Conservation (phyloP, 2,888 invertebrate genomes). For the Nymphalis c-album region DNA sequence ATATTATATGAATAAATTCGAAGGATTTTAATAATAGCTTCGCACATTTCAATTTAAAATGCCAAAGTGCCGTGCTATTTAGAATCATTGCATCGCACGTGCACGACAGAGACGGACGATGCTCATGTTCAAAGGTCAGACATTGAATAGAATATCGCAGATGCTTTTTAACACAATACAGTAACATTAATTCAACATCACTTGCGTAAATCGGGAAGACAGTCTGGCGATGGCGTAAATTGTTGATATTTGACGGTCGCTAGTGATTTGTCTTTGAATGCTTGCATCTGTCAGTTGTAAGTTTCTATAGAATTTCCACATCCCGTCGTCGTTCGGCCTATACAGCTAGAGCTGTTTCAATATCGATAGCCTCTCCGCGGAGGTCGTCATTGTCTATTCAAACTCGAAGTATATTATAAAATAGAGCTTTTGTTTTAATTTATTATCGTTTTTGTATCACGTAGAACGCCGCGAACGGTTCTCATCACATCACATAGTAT, state of each 20-base stretch:
- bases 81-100: slow-evolving; percentile 55
- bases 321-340: slow-evolving; percentile 24
- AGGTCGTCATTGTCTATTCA: slow-evolving; percentile 58
- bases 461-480: slow-evolving; percentile 16
- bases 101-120: slow-evolving; percentile 45
- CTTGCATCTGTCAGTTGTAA: slow-evolving; percentile 30
- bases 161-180: slow-evolving; percentile 62
- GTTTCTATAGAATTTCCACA: slow-evolving; percentile 26
- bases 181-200: slow-evolving; percentile 49
- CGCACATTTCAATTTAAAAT: slow-evolving; percentile 44
- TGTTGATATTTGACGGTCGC: slow-evolving; percentile 36
- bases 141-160: slow-evolving; percentile 67
- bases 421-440: slow-evolving; percentile 33
- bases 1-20: background rate
- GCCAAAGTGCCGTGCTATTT: slow-evolving; percentile 46
- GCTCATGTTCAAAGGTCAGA: slow-evolving; percentile 64
- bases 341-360: slow-evolving; percentile 39
- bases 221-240: slow-evolving; percentile 32
- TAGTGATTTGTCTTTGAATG: slow-evolving; percentile 22
- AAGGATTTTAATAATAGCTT: slow-evolving; percentile 19
- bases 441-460: slow-evolving; percentile 25
- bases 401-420: slow-evolving; percentile 24
- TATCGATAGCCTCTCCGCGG: slow-evolving; percentile 51
- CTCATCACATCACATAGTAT: slow-evolving; percentile 15
- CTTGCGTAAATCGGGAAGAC: slow-evolving; percentile 36